Percentiles rank a stretch among this genome's conserved stretches.
Evolutionary conservation across 2,113 vertebrate genomes (phyloP).

Genomic region (Fulmarus glacialis): DNA sequence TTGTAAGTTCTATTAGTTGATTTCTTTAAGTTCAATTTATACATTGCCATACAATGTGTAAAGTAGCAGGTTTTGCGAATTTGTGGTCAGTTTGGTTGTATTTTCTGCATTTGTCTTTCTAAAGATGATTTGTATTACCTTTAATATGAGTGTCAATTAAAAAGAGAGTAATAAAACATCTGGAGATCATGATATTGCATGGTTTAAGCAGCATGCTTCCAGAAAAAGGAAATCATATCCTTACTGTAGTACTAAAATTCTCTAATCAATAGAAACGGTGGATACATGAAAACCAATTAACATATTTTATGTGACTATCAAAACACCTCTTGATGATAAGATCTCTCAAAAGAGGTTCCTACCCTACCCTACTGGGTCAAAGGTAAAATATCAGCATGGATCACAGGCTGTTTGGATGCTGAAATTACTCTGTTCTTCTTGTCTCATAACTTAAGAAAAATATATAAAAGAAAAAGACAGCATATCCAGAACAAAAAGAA

Average conservation of each 20-base stretch:
- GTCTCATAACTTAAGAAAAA: background rate
- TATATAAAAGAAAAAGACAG: background rate
- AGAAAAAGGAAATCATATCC: background rate
- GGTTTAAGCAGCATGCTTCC: background rate
- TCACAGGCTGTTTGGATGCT: background rate
- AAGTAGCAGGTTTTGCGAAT: background rate
- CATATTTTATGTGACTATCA: background rate
- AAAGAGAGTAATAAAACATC: background rate
- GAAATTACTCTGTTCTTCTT: background rate
- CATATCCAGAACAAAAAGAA: background rate
- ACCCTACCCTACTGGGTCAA: background rate
- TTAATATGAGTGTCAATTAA: background rate
- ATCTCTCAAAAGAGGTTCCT: background rate
- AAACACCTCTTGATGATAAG: background rate
- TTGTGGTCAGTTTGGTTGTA: background rate
- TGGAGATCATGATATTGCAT: background rate
- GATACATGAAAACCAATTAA: background rate
- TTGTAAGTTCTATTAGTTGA: background rate
- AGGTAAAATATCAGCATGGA: background rate
- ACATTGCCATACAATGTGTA: background rate
- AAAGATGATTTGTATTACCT: background rate
- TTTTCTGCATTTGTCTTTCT: background rate
- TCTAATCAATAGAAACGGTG: background rate
- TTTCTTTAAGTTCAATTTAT: background rate
- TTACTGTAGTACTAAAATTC: background rate